Conservation (phyloP, 2,888 invertebrate genomes). For the Amiota mariae region DNA sequence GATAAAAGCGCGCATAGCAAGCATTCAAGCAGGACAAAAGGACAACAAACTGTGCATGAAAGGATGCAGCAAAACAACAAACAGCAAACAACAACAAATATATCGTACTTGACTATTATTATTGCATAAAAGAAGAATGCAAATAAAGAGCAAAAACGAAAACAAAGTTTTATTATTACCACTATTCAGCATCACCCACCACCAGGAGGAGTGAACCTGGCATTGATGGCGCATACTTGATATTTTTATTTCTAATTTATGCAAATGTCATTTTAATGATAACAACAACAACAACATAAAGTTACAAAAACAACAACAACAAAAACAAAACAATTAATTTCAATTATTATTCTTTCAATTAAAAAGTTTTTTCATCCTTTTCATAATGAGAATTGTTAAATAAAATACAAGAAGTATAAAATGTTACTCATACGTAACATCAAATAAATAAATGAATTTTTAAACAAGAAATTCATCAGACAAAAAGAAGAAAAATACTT, state of each 20-base stretch:
- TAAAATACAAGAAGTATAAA: background rate
- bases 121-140: background rate
- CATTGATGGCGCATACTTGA: background rate
- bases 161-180: too few relatives aligned
- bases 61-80: background rate
- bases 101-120: background rate
- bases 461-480: background rate
- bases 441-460: constrained; percentile 11
- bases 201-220: too few relatives aligned
- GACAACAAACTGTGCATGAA: too few relatives aligned
- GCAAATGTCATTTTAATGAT: constrained; percentile 6
- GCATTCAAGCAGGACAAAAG: too few relatives aligned
- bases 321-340: background rate
- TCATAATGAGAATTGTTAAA: background rate
- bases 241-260: background rate
- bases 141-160: background rate
- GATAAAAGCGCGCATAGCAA: too few relatives aligned
- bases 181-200: background rate
- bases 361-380: background rate
- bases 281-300: constrained; percentile 4
- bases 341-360: background rate
- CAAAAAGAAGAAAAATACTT: background rate
- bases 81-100: background rate
- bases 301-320: background rate
- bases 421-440: constrained; percentile 20